Evolutionary conservation across 2,113 vertebrate genomes (phyloP).

Genomic region (Syngnathus typhle): DNA sequence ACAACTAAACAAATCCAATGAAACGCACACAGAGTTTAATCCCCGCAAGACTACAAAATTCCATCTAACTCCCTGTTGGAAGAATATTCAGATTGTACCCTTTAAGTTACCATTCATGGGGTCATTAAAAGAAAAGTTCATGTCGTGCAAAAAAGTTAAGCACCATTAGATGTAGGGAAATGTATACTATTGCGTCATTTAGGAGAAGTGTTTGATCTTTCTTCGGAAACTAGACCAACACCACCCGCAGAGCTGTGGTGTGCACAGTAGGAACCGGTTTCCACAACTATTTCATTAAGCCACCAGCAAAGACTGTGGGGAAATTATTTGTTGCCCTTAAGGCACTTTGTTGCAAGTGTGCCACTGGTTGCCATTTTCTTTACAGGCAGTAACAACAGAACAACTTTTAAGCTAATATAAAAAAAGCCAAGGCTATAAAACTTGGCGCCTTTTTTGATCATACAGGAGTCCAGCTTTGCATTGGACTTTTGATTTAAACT

Average conservation of each 20-base stretch:
- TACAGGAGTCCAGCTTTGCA: conserved; percentile 12
- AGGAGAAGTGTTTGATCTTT: neutral
- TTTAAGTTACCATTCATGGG: conserved; percentile 14
- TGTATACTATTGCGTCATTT: conserved; percentile 3
- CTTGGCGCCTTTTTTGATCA: conserved; percentile 20
- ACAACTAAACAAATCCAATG: neutral
- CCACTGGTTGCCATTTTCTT: conserved; percentile 15
- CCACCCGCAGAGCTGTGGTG: conserved; percentile 14
- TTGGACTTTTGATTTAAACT: conserved; percentile 2
- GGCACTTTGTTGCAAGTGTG: conserved; percentile 37
- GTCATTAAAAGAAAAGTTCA: neutral
- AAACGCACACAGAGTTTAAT: conserved; percentile 6
- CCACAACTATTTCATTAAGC: conserved; percentile 30
- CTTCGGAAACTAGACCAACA: conserved; percentile 36
- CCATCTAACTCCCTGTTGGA: conserved; percentile 21
- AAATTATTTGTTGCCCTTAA: conserved; percentile 17
- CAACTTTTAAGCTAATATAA: conserved; percentile 4
- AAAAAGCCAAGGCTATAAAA: conserved; percentile 4
- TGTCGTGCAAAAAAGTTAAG: too few relatives aligned
- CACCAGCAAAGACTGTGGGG: conserved; percentile 27
- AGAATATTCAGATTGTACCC: conserved; percentile 2
- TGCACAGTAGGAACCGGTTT: conserved; percentile 32
- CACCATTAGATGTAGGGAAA: too few relatives aligned
- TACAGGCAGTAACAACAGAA: conserved; percentile 24
- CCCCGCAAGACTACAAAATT: conserved; percentile 17